Conservation (phyloP, 2,888 invertebrate genomes). For the Pollenia griseotomentosa region DNA sequence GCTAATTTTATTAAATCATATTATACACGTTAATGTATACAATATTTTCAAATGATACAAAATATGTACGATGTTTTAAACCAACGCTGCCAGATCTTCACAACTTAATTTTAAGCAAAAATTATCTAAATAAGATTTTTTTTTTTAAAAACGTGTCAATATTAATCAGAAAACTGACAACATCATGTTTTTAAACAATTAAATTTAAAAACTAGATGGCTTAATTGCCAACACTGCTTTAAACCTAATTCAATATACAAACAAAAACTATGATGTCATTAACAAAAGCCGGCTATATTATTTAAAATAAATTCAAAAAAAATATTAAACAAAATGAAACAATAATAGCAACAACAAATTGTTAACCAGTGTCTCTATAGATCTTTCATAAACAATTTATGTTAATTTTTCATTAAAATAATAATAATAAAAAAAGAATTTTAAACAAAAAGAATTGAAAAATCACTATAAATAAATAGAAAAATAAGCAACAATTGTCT, state of each 20-base stretch:
- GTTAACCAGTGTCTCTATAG: constrained; percentile 32
- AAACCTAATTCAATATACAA: background rate
- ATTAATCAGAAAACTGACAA: no score
- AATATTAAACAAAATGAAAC: constrained; percentile 24
- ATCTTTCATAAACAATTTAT: constrained; percentile 66
- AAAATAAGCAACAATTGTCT: constrained; percentile 50
- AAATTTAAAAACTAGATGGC: no score
- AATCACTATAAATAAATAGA: constrained; percentile 6
- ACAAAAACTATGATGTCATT: constrained; percentile 49
- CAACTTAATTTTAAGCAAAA: no score
- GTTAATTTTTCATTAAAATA: constrained; percentile 61
- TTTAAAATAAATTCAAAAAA: constrained; percentile 8
- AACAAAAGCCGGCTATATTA: constrained; percentile 55
- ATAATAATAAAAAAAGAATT: background rate
- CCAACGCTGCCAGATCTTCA: no score
- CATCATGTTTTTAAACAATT: no score
- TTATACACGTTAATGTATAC: no score
- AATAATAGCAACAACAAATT: constrained; percentile 7
- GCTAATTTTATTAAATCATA: no score
- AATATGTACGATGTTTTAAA: no score
- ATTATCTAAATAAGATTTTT: no score
- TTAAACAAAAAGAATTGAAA: constrained; percentile 24
- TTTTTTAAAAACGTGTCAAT: no score
- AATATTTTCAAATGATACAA: no score
- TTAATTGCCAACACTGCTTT: no score